phyloP scores from a whole-genome alignment of 1,140 invertebrate genomes.

The Pseudobourletiella spinata region DNA sequence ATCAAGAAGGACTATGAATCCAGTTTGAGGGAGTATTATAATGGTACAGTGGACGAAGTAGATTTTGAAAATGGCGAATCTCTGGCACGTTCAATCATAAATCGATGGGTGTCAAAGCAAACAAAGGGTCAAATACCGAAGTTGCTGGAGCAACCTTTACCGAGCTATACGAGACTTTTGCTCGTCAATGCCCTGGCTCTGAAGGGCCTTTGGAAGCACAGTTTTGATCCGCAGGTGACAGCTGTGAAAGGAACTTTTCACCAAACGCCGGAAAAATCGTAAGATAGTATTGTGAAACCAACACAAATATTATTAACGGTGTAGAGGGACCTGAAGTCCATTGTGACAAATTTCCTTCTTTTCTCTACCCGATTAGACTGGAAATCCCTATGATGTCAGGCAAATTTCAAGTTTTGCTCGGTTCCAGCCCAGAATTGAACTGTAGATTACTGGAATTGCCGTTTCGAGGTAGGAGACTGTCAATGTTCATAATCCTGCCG shows the following conservation, averaged over 20 bases:
- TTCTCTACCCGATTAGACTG: conserved; percentile 33
- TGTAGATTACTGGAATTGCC: conserved; percentile 40
- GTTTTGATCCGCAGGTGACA: conserved; percentile 38
- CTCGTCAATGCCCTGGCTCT: conserved; percentile 37
- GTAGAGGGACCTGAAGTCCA: not conserved
- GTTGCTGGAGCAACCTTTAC: conserved; percentile 31
- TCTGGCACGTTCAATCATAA: conserved; percentile 32
- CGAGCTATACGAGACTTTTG: conserved; percentile 33
- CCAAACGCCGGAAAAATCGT: conserved; percentile 18
- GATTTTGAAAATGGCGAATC: conserved; percentile 36
- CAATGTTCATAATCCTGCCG: conserved; percentile 40
- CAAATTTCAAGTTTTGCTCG: conserved; percentile 38
- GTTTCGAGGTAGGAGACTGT: conserved; percentile 36
- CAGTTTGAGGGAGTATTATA: conserved; percentile 37
- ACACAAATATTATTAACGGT: too few relatives aligned
- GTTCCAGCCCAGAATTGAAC: conserved; percentile 38
- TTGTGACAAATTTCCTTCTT: not conserved
- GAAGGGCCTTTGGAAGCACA: conserved; percentile 38
- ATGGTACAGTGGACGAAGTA: conserved; percentile 35
- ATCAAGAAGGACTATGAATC: conserved; percentile 31
- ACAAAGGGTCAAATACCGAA: conserved; percentile 34
- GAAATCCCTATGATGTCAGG: conserved; percentile 42
- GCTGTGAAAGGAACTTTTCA: conserved; percentile 40
- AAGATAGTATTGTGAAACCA: too few relatives aligned
- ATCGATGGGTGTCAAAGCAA: conserved; percentile 36